Conservation (phyloP, 2,888 invertebrate species). For the Agrochola lota region DNA sequence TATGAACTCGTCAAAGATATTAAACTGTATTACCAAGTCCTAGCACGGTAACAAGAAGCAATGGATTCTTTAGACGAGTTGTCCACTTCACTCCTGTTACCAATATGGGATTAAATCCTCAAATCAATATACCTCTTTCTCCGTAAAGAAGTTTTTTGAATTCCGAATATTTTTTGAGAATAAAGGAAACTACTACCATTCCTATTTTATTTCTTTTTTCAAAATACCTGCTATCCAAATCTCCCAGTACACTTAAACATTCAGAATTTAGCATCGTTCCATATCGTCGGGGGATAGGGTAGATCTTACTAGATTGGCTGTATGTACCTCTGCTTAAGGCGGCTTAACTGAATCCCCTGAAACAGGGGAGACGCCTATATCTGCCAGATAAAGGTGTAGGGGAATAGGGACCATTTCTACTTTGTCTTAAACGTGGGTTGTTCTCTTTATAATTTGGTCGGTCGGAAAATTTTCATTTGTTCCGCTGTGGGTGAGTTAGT, state of each 20-base stretch:
- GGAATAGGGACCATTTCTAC: conserved; percentile 46
- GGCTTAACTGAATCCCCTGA: conserved; percentile 69
- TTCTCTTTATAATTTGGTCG: conserved; percentile 58
- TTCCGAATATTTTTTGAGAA: neutral
- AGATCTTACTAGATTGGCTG: conserved; percentile 70
- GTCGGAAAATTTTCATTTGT: conserved; percentile 63
- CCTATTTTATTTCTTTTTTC: neutral
- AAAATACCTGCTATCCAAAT: conserved; percentile 5
- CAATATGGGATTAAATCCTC: no score
- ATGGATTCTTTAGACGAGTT: neutral
- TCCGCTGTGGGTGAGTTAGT: neutral
- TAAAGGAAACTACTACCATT: neutral
- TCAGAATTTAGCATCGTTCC: conserved; percentile 56
- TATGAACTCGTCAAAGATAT: no score
- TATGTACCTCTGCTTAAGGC: conserved; percentile 72
- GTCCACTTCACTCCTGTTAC: neutral
- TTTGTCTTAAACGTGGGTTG: conserved; percentile 47
- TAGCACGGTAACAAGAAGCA: neutral
- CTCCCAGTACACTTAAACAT: conserved; percentile 33
- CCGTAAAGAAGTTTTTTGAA: no score
- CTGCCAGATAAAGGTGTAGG: conserved; percentile 59
- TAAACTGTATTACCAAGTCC: neutral
- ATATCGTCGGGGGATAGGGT: conserved; percentile 38
- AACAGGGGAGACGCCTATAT: conserved; percentile 61
- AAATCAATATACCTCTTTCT: neutral